Evolutionary conservation across 2,113 vertebrate genomes (phyloP), one percentile per base, ranked within the genome.

Genomic region (Aramus guarauna): DNA sequence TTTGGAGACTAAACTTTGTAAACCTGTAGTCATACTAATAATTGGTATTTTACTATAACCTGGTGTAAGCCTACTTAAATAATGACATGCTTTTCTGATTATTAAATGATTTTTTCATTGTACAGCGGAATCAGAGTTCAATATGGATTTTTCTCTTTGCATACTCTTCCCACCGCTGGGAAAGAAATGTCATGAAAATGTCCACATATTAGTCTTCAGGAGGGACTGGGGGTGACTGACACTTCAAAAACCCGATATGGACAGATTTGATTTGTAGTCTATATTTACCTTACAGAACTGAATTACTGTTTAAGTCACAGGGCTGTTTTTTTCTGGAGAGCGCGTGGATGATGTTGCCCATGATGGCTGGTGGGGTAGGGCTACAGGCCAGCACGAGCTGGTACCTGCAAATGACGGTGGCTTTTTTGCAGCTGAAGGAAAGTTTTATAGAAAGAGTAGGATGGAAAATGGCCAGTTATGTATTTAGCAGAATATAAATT

Each of bases 101-200:
- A 95, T 92, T 94, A 94, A 96, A 92, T 63, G n/a, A 43, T 81
- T 92, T 88, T 94, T 88, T 77, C 63, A 92, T 4, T 43, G 32
- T 74, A 75, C 2, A 3, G 30, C 56, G 48, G 76, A 88, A 92
- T 60, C n/a, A 41, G 47, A 72, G 29, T 67, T 88, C 39, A 71
- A 45, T 22, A 22, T 27, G 39, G 69, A 23, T 32, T 78, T 91
- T 66, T 89, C 12, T 34, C 50, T 91, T 63, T 50, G 32, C 4
- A 14, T 11, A 36, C 27, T 45, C 64, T 75, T 75, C 21, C 34
- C 14, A 77, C 5, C 12, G 22, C n/a, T 48, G 39, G 67, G 60
- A 91, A 27, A 56, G 32, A 48, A 82, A 82, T 7, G 30, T 14
- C 76, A 45, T 0, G 0, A 62, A 64, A 56, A 34, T 29, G 12